A percentile compares a stretch with the other conserved stretches of the same genome.
Conservation (phyloP, 2,113 vertebrate species). For the Tichodroma muraria region DNA sequence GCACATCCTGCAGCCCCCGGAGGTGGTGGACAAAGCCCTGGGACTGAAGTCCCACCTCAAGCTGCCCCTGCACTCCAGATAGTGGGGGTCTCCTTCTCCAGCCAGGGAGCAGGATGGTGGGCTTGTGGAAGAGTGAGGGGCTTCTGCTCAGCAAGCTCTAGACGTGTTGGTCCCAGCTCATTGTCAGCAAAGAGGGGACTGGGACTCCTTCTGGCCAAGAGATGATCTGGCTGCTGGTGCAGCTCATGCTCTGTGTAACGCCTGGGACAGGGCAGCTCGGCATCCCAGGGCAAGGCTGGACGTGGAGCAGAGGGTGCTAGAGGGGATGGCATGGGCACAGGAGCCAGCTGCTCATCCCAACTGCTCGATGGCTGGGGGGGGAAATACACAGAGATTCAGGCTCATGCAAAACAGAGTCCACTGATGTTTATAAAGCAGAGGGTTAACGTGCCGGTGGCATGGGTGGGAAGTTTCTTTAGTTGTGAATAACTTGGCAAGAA, state of each 20-base stretch:
- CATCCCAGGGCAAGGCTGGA: background rate
- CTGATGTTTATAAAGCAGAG: background rate
- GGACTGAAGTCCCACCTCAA: conserved; percentile 66
- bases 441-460: fast-evolving
- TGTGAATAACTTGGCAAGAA: background rate
- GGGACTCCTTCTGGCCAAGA: background rate
- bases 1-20: conserved; percentile 82
- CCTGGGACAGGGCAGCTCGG: fast-evolving
- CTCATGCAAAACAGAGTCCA: background rate
- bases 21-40: conserved; percentile 79
- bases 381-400: background rate
- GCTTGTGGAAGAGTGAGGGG: background rate
- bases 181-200: background rate
- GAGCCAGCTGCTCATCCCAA: background rate
- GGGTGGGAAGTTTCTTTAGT: background rate
- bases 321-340: fast-evolving
- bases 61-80: conserved; percentile 57
- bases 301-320: background rate
- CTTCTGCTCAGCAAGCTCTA: background rate
- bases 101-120: background rate
- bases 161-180: background rate
- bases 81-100: background rate
- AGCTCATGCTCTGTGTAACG: background rate
- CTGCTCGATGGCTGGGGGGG: fast-evolving
- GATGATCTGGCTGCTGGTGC: background rate